A percentile compares a stretch with the other conserved stretches of the same genome.
Conservation (phyloP, 2,888 invertebrate genomes). For the Dryobotodes eremita region DNA sequence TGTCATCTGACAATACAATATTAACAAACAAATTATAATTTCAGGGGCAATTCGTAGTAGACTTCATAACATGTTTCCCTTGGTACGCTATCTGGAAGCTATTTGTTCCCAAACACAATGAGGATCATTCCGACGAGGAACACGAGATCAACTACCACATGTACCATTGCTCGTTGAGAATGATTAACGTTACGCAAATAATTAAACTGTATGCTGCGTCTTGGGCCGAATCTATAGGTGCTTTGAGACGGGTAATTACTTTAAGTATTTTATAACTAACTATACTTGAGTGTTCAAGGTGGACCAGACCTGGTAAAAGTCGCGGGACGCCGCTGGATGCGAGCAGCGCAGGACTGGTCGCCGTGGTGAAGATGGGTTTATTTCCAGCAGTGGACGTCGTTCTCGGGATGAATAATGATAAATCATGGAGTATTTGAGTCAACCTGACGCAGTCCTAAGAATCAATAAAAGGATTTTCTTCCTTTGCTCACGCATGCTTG, state of each 20-base stretch:
- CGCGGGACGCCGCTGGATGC: not conserved
- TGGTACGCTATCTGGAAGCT: conserved; percentile 84
- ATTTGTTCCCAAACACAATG: conserved; percentile 81
- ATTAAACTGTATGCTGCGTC: conserved; percentile 85
- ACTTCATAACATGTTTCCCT: conserved; percentile 87
- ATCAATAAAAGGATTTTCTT: not conserved
- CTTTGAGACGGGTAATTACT: conserved; percentile 83
- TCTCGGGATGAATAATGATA: not conserved
- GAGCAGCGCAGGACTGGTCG: too few species aligned
- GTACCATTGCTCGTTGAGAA: conserved; percentile 82
- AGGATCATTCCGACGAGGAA: conserved; percentile 78
- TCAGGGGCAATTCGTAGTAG: conserved; percentile 84
- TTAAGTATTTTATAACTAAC: not conserved
- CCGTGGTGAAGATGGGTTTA: too few species aligned
- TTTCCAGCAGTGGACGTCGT: not conserved
- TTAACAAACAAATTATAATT: conserved; percentile 54
- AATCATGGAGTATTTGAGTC: not conserved
- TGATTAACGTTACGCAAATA: conserved; percentile 86
- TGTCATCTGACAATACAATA: not conserved
- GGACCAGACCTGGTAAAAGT: not conserved
- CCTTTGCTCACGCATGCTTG: not conserved
- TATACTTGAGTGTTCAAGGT: not conserved
- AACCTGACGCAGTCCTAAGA: not conserved
- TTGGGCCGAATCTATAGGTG: conserved; percentile 85
- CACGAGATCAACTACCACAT: conserved; percentile 78